Evolutionary conservation across 2,888 invertebrate species (phyloP).

Genomic region (Steinernema hermaphroditum): DNA sequence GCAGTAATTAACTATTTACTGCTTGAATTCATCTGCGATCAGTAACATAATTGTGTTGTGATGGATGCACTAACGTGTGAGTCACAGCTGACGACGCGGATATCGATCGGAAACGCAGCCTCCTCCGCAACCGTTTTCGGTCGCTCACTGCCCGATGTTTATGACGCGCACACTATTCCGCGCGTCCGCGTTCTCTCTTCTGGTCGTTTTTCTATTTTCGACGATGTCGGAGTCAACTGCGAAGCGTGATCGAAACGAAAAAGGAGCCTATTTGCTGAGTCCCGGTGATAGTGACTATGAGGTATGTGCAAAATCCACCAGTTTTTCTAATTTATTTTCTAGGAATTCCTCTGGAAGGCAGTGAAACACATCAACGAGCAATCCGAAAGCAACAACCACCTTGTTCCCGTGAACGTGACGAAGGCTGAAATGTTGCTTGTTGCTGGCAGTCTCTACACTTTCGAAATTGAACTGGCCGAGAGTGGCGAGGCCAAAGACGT

Average conservation of each 20-base stretch:
- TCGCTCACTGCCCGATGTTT: background rate
- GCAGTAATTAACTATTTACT: too few relatives aligned
- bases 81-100: background rate
- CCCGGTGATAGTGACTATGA: background rate
- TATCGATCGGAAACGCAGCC: background rate
- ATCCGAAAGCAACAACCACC: background rate
- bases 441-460: background rate
- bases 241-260: background rate
- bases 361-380: conserved; percentile 15
- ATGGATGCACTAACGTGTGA: too few relatives aligned
- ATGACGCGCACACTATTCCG: background rate
- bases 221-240: background rate
- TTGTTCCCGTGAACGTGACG: conserved; percentile 2
- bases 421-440: conserved; percentile 2
- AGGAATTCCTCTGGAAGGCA: conserved; percentile 10
- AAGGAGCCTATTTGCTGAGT: background rate
- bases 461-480: conserved; percentile 11
- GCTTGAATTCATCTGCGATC: too few relatives aligned
- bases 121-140: background rate
- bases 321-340: background rate
- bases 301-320: background rate
- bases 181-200: background rate
- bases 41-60: too few relatives aligned
- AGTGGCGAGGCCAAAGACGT: background rate
- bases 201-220: background rate